Conservation (phyloP, 2,888 invertebrate species). For the Hartigia nigra region DNA sequence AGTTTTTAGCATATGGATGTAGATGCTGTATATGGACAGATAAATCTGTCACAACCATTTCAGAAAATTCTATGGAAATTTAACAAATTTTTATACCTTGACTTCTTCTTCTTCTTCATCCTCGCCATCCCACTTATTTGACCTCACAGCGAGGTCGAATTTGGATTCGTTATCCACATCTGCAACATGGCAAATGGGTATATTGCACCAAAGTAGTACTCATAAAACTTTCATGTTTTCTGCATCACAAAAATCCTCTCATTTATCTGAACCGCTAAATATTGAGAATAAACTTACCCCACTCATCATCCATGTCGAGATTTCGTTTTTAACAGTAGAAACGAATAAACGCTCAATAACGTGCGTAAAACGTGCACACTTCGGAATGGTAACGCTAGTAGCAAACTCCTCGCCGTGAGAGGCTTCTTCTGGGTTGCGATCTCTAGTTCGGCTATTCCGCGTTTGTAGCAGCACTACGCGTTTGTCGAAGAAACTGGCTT, state of each 20-base stretch:
- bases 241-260: neutral
- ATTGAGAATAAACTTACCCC: slow-evolving; percentile 70
- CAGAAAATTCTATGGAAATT: neutral
- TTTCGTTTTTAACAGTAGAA: slow-evolving; percentile 6
- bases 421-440: neutral
- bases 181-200: slow-evolving; percentile 65
- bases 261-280: slow-evolving; percentile 21
- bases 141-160: slow-evolving; percentile 71
- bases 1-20: neutral
- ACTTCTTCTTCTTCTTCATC: slow-evolving; percentile 88
- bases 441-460: neutral
- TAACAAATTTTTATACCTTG: slow-evolving; percentile 71
- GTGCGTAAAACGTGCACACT: slow-evolving; percentile 15
- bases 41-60: neutral
- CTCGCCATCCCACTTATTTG: slow-evolving; percentile 89
- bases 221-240: slow-evolving; percentile 7
- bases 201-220: slow-evolving; percentile 17
- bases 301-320: slow-evolving; percentile 74
- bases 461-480: neutral
- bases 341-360: slow-evolving; percentile 8
- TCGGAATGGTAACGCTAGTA: neutral
- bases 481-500: neutral
- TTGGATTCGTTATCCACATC: slow-evolving; percentile 80
- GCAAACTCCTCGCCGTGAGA: neutral
- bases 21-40: neutral